A percentile compares a stretch with the other conserved stretches of the same genome.
Evolutionary conservation across 2,888 invertebrate genomes (phyloP).

Genomic region (Epistrophe eligans): DNA sequence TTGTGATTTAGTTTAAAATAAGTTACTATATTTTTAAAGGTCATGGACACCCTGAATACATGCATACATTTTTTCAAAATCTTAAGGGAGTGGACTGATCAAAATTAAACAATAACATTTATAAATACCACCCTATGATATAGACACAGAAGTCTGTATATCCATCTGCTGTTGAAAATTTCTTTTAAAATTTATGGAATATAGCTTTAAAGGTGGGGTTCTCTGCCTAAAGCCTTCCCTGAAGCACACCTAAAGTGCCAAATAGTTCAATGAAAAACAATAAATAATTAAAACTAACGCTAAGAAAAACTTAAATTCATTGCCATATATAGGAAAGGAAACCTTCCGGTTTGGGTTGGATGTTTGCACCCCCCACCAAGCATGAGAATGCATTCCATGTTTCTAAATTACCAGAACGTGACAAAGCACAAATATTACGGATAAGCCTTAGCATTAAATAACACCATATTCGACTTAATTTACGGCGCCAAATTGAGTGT

Average conservation of each 20-base stretch:
- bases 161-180: too few species aligned
- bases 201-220: background rate
- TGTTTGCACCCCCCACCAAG: slow-evolving; percentile 5
- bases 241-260: background rate
- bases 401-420: slow-evolving; percentile 66
- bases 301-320: slow-evolving; percentile 13
- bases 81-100: too few species aligned
- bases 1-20: too few species aligned
- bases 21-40: too few species aligned
- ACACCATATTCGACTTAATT: slow-evolving; percentile 39
- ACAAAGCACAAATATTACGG: slow-evolving; percentile 55
- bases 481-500: slow-evolving; percentile 28
- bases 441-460: slow-evolving; percentile 47
- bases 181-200: background rate
- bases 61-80: too few species aligned
- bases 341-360: background rate
- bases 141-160: background rate
- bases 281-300: slow-evolving; percentile 5
- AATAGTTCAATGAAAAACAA: slow-evolving; percentile 6
- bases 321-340: slow-evolving; percentile 14
- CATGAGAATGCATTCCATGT: slow-evolving; percentile 33
- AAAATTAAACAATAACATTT: too few species aligned
- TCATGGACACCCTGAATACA: too few species aligned
- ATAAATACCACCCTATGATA: too few species aligned
- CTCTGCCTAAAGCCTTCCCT: background rate